These are phyloP conservation scores for Leptocoma aspasia DNA, from an alignment of 2,113 vertebrate species.

Conservation along the genomic window DNA sequence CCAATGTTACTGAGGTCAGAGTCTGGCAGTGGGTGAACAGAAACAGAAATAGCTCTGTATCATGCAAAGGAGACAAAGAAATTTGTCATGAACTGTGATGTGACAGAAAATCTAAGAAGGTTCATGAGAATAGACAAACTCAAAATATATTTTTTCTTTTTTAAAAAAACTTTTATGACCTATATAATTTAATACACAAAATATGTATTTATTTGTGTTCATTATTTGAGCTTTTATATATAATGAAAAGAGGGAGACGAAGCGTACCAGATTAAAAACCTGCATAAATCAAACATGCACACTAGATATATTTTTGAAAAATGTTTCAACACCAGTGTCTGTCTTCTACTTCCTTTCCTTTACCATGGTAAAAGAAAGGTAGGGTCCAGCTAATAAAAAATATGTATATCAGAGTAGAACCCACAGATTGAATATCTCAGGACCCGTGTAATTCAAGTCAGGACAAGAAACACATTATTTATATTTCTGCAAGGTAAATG, in stretches of 20 bases:
- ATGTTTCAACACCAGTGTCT: not conserved
- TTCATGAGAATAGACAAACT: not conserved
- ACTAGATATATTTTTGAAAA: not conserved
- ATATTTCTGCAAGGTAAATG: slow-evolving; percentile 28
- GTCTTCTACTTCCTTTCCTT: not conserved
- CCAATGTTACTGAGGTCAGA: slow-evolving; percentile 47
- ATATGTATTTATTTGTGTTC: not conserved
- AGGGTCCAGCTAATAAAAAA: not conserved
- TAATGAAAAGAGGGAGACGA: not conserved
- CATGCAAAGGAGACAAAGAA: slow-evolving; percentile 33
- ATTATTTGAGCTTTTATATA: not conserved
- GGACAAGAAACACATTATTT: slow-evolving; percentile 22
- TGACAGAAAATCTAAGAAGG: not conserved
- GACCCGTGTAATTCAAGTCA: not conserved
- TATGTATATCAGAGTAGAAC: not conserved
- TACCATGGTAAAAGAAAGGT: not conserved
- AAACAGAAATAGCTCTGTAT: slow-evolving; percentile 24
- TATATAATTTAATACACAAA: not conserved
- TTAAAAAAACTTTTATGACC: not conserved
- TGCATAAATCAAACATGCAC: not conserved
- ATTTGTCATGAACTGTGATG: not conserved
- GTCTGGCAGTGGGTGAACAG: slow-evolving; percentile 34
- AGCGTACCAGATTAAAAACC: not conserved
- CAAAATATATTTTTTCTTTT: not conserved
- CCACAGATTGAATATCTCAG: not conserved